Evolutionary conservation across 2,797 vertebrate genomes (phyloP), one percentile per base, ranked within the genome.

Genomic region (Sebastiscus tertius): DNA sequence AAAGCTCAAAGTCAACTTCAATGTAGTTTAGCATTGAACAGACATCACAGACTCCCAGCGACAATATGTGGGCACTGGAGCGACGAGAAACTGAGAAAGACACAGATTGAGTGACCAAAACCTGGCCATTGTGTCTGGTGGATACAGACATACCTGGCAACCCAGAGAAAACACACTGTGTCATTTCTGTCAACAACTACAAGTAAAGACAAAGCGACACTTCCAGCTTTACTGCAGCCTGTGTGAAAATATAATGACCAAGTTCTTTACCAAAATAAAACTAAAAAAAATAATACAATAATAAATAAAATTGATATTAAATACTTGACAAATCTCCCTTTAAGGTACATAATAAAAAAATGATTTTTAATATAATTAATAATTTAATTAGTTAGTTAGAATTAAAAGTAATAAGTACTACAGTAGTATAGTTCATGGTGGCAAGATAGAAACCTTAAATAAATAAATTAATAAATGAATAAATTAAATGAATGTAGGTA

Each of bases 71-170:
- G 56, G 9, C 46, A 24, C 73, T 2, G 8, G 36, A 67, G 46
- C 2, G 6, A 46, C 12, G 26, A 56, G 13, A 70, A 33, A n/a
- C 67, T 33, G 39, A 60, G 7, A 59, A 36, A 68, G 61, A 71
- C 5, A 8, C 63, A 39, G 27, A 70, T 24, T 46, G 62, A 58
- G 64, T 52, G 29, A n/a, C 10, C 11, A 13, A 33, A 66, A 59
- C 55, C 34, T 39, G 70, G 42, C 27, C 22, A 56, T 24, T 39
- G 34, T 71, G 46, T 71, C 54, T 46, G n/a, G n/a, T 62, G 62
- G 42, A 72, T 24, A 52, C 62, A 36, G 46, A 56, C 59, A 59
- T 70, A 78, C 58, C 69, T 46, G 54, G 29, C 31, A 72, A 72
- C 27, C 46, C 39, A 16, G 13, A 42, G 39, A 42, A 42, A 42